These are phyloP conservation scores for Watsonalla binaria DNA, from an alignment of 2,888 invertebrate species.

Conservation along the genomic window DNA sequence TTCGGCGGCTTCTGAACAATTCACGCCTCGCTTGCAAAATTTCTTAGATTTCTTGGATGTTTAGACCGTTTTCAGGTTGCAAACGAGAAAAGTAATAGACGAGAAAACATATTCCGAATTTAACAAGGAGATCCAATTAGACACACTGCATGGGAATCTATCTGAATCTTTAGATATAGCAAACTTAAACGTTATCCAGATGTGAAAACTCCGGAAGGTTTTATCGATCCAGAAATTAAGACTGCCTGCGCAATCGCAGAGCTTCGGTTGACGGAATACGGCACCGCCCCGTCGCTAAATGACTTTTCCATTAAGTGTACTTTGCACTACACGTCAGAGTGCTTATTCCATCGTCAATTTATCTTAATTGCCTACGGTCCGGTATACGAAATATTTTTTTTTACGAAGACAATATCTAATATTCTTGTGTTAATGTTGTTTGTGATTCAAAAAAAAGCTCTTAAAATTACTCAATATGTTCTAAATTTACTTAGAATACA, in stretches of 20 bases:
- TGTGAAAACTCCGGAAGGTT: not conserved
- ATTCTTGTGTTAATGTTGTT: too few species aligned
- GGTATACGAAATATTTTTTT: too few species aligned
- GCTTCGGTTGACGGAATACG: not conserved
- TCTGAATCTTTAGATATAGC: too few species aligned
- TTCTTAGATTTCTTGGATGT: conserved; percentile 26
- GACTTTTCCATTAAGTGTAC: not conserved
- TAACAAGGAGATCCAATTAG: too few species aligned
- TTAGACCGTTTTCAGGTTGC: conserved; percentile 22
- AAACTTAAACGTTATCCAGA: not conserved
- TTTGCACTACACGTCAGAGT: not conserved
- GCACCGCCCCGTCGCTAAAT: not conserved
- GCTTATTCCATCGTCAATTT: not conserved
- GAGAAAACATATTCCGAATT: not conserved
- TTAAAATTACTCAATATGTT: too few species aligned
- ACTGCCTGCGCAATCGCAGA: not conserved
- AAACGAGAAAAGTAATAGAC: conserved; percentile 25
- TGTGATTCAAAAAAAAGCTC: too few species aligned
- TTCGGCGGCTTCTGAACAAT: conserved; percentile 29
- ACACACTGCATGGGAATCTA: too few species aligned
- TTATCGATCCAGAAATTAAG: not conserved
- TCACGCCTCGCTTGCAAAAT: conserved; percentile 28
- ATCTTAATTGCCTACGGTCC: too few species aligned
- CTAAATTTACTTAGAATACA: too few species aligned
- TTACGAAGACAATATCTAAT: too few species aligned